Evolutionary conservation across 2,113 vertebrate species (phyloP), one percentile per base, ranked within the genome.

Genomic region (Hipposideros armiger): DNA sequence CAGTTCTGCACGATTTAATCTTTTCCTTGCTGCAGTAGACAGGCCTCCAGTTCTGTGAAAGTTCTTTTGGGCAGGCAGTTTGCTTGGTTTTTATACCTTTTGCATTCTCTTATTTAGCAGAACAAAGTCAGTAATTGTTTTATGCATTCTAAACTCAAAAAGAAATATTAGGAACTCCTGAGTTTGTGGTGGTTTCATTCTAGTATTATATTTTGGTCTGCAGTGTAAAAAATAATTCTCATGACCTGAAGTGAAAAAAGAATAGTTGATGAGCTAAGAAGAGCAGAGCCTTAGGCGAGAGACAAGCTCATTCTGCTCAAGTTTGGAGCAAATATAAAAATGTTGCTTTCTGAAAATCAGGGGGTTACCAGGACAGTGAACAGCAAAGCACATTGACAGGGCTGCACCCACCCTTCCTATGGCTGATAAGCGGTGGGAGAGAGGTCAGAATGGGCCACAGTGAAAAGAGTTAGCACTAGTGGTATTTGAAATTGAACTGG

Each of bases 371-470:
- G 96, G 97, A 87, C 97, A 96, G 96, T 13, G 85, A 94, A 96
- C 76, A 40, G 91, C 76, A 36, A 28, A 96, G 60, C 77, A 15
- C 76, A 54, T 28, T 96, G 93, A 89, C 78, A 70, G 94, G 95
- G 52, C 28, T 72, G 95, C 45, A 96, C 94, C 97, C 97, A 96
- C 97, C 98, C 97, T 98, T 98, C 97, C 98, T 97, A 97, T 98
- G 97, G 74, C 24, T 96, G 96, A 81, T 84, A 89, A 76, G 76
- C 6, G 1, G 2, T 11, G 47, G 80, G 90, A 50, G 64, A 90
- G 60, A 81, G 62, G 85, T 45, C 32, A 69, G 66, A 54, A 30
- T 0, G 32, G 36, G 82, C 66, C 92, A 45, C 60, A 30, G 28
- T 32, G 86, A 42, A 87, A 74, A 73, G 81, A 81, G 17, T 62